Base-by-base conservation (phyloP, 37 sponge, comb jelly and placozoan genomes). In the Cliona cf. orientalis region DNA sequence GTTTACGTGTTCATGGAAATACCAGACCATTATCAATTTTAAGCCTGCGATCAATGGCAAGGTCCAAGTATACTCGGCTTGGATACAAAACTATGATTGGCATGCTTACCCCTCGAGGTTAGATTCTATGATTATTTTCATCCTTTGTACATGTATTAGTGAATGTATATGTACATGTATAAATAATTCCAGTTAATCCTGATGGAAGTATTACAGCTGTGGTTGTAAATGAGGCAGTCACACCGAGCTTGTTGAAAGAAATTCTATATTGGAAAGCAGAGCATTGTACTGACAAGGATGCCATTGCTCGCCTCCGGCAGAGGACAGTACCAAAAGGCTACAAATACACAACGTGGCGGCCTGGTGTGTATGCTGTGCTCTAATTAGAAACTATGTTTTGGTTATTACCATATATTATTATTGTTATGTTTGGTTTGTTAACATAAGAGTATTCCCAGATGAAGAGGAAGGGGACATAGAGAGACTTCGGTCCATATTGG, bases 401-500 rank as follows among this genome's bases (percentile, higher is more conserved):
- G 19, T 19, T 21, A 35, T n/a, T n/a, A n/a, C n/a, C n/a, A n/a
- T n/a, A n/a, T n/a, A n/a, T n/a, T n/a, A n/a, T n/a, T n/a, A n/a
- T n/a, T n/a, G n/a, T n/a, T n/a, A n/a, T n/a, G n/a, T n/a, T n/a
- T n/a, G n/a, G n/a, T n/a, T n/a, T n/a, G n/a, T n/a, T n/a, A n/a
- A n/a, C n/a, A n/a, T n/a, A n/a, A n/a, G n/a, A n/a, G n/a, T n/a
- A n/a, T n/a, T 40, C 63, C 17, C 78, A 78, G 78, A 46, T 17
- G 42, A 64, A 38, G 28, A 63, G 3, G 78, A 78, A 31, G 32
- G 25, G 19, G 25, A 23, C 3, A 46, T 45, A 35, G 80, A 80
- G 34, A 66, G 56, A 49, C n/a, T 80, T 2, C 58, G 57, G 35
- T 80, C 80, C 34, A 80, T 80, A 69, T 46, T 80, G 38, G 69